Evolutionary conservation across 2,888 invertebrate species (phyloP).

Genomic region (Noctua pronuba): DNA sequence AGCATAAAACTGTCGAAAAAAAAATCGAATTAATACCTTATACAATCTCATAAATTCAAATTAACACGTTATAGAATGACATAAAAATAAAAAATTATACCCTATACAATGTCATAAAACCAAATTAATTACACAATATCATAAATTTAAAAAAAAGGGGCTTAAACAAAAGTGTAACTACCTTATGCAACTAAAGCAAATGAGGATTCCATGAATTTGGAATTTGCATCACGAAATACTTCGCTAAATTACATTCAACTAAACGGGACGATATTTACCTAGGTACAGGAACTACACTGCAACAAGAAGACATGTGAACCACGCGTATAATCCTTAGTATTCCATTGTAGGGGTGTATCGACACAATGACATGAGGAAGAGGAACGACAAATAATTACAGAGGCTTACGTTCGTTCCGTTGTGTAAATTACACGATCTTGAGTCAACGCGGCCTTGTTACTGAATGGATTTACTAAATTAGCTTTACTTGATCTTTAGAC

Average conservation of each 20-base stretch:
- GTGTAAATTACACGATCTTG: constrained; percentile 48
- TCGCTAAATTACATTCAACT: background rate
- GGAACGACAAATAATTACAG: constrained; percentile 48
- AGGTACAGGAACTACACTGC: background rate
- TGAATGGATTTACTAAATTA: constrained; percentile 59
- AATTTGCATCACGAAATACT: background rate
- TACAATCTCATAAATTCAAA: too few relatives aligned
- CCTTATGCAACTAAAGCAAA: background rate
- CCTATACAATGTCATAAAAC: too few relatives aligned
- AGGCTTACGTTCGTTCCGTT: constrained; percentile 39
- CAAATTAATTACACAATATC: too few relatives aligned
- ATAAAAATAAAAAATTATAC: too few relatives aligned
- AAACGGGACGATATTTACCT: too few relatives aligned
- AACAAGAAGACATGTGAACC: too few relatives aligned
- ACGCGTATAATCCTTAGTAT: constrained; percentile 17
- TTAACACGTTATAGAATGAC: too few relatives aligned
- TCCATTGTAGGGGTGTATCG: background rate
- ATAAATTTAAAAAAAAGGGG: too few relatives aligned
- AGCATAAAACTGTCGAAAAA: too few relatives aligned
- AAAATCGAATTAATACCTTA: too few relatives aligned
- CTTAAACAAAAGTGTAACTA: too few relatives aligned
- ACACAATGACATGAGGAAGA: background rate
- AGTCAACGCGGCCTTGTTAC: constrained; percentile 32
- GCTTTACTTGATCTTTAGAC: constrained; percentile 32
- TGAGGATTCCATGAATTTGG: background rate